Evolutionary conservation across 1,140 invertebrate genomes (phyloP), one percentile per base, ranked within the genome.

Genomic region (Asobara japonica): DNA sequence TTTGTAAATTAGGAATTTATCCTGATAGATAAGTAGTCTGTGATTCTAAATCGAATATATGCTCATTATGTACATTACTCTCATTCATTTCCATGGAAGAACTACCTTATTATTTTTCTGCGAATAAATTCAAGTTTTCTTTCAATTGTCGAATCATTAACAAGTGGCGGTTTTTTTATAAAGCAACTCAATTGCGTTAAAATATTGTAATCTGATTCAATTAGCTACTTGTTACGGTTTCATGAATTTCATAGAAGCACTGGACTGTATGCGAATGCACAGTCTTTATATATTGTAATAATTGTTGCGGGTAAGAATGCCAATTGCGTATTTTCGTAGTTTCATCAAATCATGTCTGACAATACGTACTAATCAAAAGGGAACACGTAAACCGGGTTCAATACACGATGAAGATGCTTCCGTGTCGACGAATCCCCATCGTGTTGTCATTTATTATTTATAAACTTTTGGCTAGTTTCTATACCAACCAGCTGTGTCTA

Each of bases 331-430:
- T 11, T 45, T 45, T 45, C 41, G 16, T 16, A 8, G 4, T 45
- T 45, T 45, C n/a, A 8, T n/a, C n/a, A 45, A 45, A 56, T 56
- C 22, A 56, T 56, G 8, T 56, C 1, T 20, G 7, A 7, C 51
- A 56, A 27, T 22, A 36, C 5, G 5, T 22, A 22, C 51, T 56
- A 25, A 56, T 56, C 51, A 22, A 27, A 56, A 56, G 18, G 18
- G 11, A 18, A 18, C 51, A 56, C 51, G 51, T 56, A 56, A 56
- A 25, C 51, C 51, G 51, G 51, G 51, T 56, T 56, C 51, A 56
- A 56, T 56, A 56, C 22, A 56, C 51, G 51, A 1, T 11, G 22
- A 56, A 25, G 22, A 27, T 25, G 51, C 18, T 56, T 56, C 51
- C 51, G 51, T 56, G 51, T 56, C 20, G 6, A 3, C 22, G 22